phyloP scores from a whole-genome alignment of 2,888 invertebrate genomes.

The Machimus atricapillus region DNA sequence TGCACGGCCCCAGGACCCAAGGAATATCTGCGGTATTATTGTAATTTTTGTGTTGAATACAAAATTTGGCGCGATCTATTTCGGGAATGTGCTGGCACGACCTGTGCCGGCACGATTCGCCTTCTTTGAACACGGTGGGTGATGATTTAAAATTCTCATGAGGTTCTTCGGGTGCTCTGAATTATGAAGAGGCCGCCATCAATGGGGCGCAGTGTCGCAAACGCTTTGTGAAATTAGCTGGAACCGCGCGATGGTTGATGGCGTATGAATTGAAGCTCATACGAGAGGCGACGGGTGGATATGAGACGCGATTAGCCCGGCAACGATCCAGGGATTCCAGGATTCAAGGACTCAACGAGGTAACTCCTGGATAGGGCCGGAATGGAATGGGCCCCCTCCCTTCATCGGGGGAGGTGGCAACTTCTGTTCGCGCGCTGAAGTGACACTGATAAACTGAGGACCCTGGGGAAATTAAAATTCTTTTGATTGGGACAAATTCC shows the following conservation, averaged over 20 bases:
- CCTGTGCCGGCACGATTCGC: not conserved
- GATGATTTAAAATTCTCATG: constrained; percentile 43
- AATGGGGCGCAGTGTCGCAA: constrained; percentile 27
- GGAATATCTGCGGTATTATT: constrained; percentile 10
- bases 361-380: not conserved
- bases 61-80: constrained; percentile 32
- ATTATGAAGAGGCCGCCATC: constrained; percentile 37
- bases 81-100: not conserved
- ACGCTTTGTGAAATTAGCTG: constrained; percentile 38
- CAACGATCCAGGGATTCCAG: not conserved
- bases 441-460: constrained; percentile 35
- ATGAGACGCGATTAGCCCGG: not conserved
- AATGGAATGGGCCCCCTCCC: not conserved
- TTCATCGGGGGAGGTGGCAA: not conserved
- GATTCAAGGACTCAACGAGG: constrained; percentile 1
- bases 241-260: constrained; percentile 8
- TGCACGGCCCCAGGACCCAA: not conserved
- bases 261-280: not conserved
- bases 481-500: constrained; percentile 27
- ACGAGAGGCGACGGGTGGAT: not conserved
- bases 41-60: constrained; percentile 41
- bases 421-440: not conserved
- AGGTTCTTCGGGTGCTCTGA: constrained; percentile 36
- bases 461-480: constrained; percentile 36
- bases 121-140: constrained; percentile 12